Base-by-base conservation (phyloP, 2,797 vertebrate species). In the Ciconia nigra region DNA sequence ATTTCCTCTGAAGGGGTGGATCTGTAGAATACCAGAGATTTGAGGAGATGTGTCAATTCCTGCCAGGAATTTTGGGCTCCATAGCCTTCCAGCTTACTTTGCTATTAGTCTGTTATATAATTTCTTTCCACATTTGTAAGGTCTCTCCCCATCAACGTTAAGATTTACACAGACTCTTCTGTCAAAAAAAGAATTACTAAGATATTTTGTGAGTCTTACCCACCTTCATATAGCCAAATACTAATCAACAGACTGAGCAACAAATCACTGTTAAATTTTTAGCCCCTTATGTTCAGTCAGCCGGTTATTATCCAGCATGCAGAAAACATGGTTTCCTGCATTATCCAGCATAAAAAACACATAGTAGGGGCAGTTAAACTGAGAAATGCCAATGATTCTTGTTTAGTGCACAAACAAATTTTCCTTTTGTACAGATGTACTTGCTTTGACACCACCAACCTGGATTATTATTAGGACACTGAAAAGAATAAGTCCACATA, bases 41-140 rank as follows among this genome's bases (percentile, higher is more conserved):
- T 33, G 33, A 81, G 16, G 33, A 41, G 28, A 41, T 33, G 16
- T 58, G 47, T 89, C 18, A 39, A 20, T 70, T 78, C 22, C 63
- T 87, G 47, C 33, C 52, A 63, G 49, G 57, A 62, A 63, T 85
- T 85, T 73, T 71, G 35, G 31, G 20, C 18, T 66, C 25, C 4
- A 6, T 22, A 62, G 35, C 79, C 26, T 87, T 87, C 35, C 21
- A 66, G 14, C 5, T 76, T 73, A 24, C 46, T 80, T 80, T 77
- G 28, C 11, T 69, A 18, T 57, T 76, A 47, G 7, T 69, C 16
- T 72, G 33, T 28, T 47, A 31, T 8, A 52, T 55, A 19, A 59
- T n/a, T 98, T 98, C 98, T 96, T 98, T 98, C 69, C 98, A 98
- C 8, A 98, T 98, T 80, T 99, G 97, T 80, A 99, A 99, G 96